These are phyloP conservation scores for Drosophila sechellia DNA, from an alignment of 1,140 invertebrate genomes.

Conservation along the genomic window DNA sequence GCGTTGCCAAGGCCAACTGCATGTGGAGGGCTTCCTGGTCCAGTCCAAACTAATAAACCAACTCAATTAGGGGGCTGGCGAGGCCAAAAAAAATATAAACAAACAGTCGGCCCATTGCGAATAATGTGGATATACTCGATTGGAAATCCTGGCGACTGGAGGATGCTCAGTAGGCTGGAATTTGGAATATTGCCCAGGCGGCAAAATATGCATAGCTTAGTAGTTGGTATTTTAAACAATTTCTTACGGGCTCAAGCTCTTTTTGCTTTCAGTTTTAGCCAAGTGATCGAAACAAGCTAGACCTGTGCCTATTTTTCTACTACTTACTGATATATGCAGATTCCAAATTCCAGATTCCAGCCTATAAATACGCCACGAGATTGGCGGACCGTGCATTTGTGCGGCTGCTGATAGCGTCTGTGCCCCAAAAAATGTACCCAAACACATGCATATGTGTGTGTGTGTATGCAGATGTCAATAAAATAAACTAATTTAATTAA, in stretches of 20 bases:
- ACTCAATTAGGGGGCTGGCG: constrained; percentile 70
- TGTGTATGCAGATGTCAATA: constrained; percentile 48
- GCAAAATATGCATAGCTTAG: not conserved
- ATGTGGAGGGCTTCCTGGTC: constrained; percentile 23
- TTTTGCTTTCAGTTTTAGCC: no score
- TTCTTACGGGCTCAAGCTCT: no score
- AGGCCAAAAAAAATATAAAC: constrained; percentile 36
- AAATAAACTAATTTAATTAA: constrained; percentile 79
- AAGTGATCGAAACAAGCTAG: no score
- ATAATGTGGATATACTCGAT: not conserved
- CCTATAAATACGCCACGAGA: constrained; percentile 3
- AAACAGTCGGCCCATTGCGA: not conserved
- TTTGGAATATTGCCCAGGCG: not conserved
- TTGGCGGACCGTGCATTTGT: constrained; percentile 4
- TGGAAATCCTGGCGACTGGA: not conserved
- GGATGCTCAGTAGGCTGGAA: not conserved
- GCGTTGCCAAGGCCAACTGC: constrained; percentile 24
- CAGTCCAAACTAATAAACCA: constrained; percentile 65
- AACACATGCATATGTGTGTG: constrained; percentile 13
- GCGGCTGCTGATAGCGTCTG: constrained; percentile 19
- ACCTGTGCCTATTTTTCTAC: no score
- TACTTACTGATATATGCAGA: not conserved
- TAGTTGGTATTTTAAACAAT: not conserved
- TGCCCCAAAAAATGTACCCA: constrained; percentile 18
- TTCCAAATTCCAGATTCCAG: not conserved